Evolutionary conservation across 2,888 invertebrate species (phyloP).

Genomic region (Uropetala carovei): DNA sequence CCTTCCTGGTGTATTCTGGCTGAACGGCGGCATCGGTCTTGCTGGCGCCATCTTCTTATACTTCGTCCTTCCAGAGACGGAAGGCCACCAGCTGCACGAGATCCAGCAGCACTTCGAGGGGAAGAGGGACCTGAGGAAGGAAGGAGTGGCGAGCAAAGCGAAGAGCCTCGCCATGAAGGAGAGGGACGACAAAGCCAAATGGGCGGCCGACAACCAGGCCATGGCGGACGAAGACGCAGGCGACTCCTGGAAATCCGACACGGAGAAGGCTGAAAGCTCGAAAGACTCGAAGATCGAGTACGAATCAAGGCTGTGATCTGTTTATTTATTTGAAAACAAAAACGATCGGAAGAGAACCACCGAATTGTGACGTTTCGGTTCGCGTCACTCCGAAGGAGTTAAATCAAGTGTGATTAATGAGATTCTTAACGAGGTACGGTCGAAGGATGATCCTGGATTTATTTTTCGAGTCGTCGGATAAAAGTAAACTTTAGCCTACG

Average conservation of each 20-base stretch:
- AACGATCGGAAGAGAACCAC: background rate
- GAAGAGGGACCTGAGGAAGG: conserved; percentile 74
- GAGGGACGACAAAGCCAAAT: conserved; percentile 72
- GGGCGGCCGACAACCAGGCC: conserved; percentile 73
- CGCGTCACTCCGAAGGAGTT: background rate
- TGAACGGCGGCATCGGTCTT: conserved; percentile 82
- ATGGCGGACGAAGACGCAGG: conserved; percentile 68
- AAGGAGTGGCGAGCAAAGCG: conserved; percentile 69
- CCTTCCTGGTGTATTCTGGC: conserved; percentile 84
- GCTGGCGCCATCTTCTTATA: conserved; percentile 82
- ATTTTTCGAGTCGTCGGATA: background rate
- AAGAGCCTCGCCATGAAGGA: conserved; percentile 68
- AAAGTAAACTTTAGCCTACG: background rate
- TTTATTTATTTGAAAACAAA: conserved; percentile 20
- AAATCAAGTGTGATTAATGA: background rate
- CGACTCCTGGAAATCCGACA: background rate
- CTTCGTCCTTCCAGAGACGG: conserved; percentile 87
- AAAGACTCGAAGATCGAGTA: conserved; percentile 54
- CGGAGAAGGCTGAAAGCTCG: background rate
- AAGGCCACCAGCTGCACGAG: conserved; percentile 84
- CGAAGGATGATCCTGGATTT: background rate
- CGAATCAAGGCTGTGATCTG: conserved; percentile 58
- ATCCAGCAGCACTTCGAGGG: conserved; percentile 85
- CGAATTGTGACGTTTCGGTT: background rate
- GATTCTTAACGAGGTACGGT: background rate